Percentiles rank a stretch among this genome's conserved stretches.
phyloP scores from a whole-genome alignment of 2,113 vertebrate species.

The Paraplagusia blochii region DNA sequence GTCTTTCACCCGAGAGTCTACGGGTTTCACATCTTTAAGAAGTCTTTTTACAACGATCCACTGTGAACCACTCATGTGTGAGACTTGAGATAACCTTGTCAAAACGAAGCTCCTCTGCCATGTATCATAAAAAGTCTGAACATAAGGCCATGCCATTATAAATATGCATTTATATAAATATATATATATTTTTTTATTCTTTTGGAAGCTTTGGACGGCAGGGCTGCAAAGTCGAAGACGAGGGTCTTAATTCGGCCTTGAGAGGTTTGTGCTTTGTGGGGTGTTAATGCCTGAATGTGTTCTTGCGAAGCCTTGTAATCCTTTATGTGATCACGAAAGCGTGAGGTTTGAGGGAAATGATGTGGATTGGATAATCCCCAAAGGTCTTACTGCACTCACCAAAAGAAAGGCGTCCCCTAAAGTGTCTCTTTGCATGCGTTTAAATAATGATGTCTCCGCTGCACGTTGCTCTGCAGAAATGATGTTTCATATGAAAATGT shows the following conservation, averaged over 20 bases:
- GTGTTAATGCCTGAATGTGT: slow-evolving; percentile 60
- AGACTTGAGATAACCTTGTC: neutral
- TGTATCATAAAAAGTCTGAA: neutral
- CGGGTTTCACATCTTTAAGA: neutral
- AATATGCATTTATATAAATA: neutral
- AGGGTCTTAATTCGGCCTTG: slow-evolving; percentile 51
- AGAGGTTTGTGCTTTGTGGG: slow-evolving; percentile 45
- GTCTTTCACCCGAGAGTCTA: neutral
- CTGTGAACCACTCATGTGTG: neutral
- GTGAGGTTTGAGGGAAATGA: slow-evolving; percentile 64
- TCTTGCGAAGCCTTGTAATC: slow-evolving; percentile 63
- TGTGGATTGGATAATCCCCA: slow-evolving; percentile 71
- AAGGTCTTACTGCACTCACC: slow-evolving; percentile 62
- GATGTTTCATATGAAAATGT: slow-evolving; percentile 28
- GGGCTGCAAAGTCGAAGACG: slow-evolving; percentile 37
- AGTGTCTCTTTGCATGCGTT: slow-evolving; percentile 46
- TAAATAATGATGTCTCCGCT: slow-evolving; percentile 54
- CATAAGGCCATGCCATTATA: neutral
- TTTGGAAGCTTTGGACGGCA: slow-evolving; percentile 8
- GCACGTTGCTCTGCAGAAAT: slow-evolving; percentile 33
- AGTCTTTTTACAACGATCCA: no score
- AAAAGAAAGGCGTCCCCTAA: slow-evolving; percentile 38
- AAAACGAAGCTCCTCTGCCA: neutral
- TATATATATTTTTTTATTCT: neutral
- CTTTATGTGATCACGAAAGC: slow-evolving; percentile 65